Evolutionary conservation across 2,797 vertebrate species (phyloP).

Genomic region (Todus mexicanus): DNA sequence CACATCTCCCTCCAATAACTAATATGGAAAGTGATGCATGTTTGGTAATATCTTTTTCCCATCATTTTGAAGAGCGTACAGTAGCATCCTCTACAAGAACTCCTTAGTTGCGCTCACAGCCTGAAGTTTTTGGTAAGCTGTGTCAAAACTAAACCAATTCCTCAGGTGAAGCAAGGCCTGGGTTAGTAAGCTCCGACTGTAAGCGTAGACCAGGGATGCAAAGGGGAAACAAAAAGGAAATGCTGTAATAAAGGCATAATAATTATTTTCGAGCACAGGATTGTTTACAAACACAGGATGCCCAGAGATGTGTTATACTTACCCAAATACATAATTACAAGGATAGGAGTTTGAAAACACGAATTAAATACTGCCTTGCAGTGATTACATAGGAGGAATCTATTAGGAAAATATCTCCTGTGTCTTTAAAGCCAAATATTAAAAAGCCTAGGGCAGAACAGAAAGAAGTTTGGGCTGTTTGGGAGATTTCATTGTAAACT

Average conservation of each 20-base stretch:
- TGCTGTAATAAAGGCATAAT: neutral
- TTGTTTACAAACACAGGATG: neutral
- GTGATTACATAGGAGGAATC: neutral
- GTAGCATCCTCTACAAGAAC: neutral
- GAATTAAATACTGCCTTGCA: neutral
- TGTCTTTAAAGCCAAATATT: neutral
- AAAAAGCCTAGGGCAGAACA: neutral
- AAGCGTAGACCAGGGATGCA: neutral
- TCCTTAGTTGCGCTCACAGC: neutral
- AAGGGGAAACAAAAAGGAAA: neutral
- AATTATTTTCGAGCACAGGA: neutral
- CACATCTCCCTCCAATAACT: neutral
- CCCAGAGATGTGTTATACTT: neutral
- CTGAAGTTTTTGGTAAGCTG: neutral
- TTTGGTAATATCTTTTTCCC: neutral
- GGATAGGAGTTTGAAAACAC: neutral
- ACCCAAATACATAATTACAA: neutral
- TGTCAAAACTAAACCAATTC: neutral
- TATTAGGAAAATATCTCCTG: neutral
- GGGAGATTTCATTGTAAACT: neutral
- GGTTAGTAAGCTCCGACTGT: neutral
- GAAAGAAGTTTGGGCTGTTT: neutral
- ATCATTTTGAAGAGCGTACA: neutral
- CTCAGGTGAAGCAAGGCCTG: neutral
- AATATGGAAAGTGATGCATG: neutral